A percentile compares a stretch with the other conserved stretches of the same genome.
phyloP scores from a whole-genome alignment of 2,113 vertebrate genomes.

The Athene noctua region DNA sequence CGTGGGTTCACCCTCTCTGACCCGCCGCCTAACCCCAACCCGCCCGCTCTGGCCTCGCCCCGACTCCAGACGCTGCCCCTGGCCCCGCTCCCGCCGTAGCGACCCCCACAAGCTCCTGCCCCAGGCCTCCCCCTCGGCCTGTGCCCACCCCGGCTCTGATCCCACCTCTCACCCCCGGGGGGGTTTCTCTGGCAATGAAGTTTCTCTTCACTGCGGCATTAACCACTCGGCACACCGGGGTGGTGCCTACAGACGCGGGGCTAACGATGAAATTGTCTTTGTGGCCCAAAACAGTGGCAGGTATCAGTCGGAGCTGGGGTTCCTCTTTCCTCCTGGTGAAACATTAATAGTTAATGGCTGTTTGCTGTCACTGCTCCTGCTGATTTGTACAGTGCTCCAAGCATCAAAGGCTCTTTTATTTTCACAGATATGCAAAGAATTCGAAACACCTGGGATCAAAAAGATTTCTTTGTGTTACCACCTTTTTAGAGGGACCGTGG shows the following conservation, averaged over 20 bases:
- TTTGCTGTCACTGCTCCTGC: too few relatives aligned
- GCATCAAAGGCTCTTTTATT: not conserved
- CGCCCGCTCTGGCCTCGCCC: too few relatives aligned
- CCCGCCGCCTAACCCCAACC: accelerated
- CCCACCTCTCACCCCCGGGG: accelerated
- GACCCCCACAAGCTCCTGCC: not conserved
- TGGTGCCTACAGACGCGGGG: accelerated
- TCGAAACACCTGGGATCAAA: not conserved
- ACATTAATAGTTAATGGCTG: not conserved
- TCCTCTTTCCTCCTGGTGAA: not conserved
- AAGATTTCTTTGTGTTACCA: not conserved
- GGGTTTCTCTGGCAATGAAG: not conserved
- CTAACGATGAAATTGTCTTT: not conserved
- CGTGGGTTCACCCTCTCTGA: not conserved
- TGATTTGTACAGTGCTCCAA: not conserved
- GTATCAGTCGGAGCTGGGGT: accelerated
- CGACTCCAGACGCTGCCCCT: too few relatives aligned
- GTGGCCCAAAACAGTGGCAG: not conserved
- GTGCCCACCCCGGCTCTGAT: not conserved
- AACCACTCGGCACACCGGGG: not conserved
- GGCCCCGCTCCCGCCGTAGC: not conserved
- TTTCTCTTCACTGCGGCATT: not conserved
- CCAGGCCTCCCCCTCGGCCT: too few relatives aligned
- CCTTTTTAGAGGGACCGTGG: not conserved
- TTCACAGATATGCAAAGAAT: not conserved